Conservation (phyloP, 2,888 invertebrate species). For the Drosophila acutilabella region DNA sequence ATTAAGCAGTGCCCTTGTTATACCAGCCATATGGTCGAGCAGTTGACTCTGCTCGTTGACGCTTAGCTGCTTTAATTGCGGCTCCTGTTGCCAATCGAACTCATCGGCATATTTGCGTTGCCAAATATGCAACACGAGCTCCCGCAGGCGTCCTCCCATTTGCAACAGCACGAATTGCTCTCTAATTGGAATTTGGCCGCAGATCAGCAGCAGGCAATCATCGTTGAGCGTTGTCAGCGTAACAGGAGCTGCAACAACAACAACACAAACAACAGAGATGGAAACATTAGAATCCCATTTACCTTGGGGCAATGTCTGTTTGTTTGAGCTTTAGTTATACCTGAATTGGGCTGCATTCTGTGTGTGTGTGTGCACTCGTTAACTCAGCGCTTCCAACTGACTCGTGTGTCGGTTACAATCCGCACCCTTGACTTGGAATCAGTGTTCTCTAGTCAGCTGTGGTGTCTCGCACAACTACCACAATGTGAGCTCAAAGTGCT, state of each 20-base stretch:
- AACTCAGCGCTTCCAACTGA: slow-evolving; percentile 49
- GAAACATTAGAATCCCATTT: slow-evolving; percentile 4
- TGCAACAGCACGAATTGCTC: slow-evolving; percentile 62
- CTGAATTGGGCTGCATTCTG: not conserved
- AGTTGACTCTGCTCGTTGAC: slow-evolving; percentile 43
- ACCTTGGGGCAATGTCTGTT: slow-evolving; percentile 15
- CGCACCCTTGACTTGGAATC: slow-evolving; percentile 63
- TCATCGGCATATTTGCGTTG: slow-evolving; percentile 43
- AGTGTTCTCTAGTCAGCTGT: slow-evolving; percentile 59
- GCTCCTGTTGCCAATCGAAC: slow-evolving; percentile 52
- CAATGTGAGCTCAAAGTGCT: slow-evolving; percentile 35
- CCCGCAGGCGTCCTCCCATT: slow-evolving; percentile 43
- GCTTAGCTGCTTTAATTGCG: slow-evolving; percentile 46
- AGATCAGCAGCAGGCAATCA: slow-evolving; percentile 69
- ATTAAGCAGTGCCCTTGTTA: slow-evolving; percentile 56
- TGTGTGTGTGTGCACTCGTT: slow-evolving; percentile 29
- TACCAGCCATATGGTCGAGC: slow-evolving; percentile 36
- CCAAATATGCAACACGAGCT: slow-evolving; percentile 61
- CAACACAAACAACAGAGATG: not conserved
- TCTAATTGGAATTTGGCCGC: slow-evolving; percentile 45
- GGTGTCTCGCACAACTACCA: slow-evolving; percentile 18
- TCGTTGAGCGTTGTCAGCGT: slow-evolving; percentile 59
- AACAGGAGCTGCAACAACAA: slow-evolving; percentile 2
- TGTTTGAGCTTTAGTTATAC: not conserved
- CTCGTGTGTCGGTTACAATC: slow-evolving; percentile 14